These are phyloP conservation scores for Helicorthomorpha holstii DNA, from an alignment of 1,140 invertebrate genomes.

Conservation along the genomic window DNA sequence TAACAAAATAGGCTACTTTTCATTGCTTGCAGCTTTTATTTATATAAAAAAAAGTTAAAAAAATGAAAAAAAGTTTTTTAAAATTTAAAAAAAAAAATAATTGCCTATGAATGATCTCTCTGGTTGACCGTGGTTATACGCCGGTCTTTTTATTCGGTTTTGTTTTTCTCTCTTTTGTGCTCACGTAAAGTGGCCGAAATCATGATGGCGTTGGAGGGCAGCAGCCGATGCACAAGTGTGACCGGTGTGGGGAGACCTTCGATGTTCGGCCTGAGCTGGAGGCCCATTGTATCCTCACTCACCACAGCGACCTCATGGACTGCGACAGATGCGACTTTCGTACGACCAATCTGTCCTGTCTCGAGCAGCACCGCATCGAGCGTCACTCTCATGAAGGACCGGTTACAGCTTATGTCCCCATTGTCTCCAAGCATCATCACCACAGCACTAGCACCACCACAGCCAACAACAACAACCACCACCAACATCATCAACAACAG, in stretches of 20 bases:
- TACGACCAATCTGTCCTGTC: constrained; percentile 14
- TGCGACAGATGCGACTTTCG: constrained; percentile 23
- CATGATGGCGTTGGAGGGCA: constrained; percentile 14
- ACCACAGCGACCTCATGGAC: constrained; percentile 21
- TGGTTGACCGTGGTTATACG: neutral
- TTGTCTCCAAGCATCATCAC: constrained; percentile 7
- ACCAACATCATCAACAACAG: constrained; percentile 18
- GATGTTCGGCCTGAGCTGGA: constrained; percentile 20
- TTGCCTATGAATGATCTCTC: neutral
- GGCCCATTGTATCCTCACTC: constrained; percentile 21
- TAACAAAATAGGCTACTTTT: neutral
- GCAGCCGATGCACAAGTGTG: constrained; percentile 16
- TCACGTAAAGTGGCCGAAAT: constrained; percentile 12
- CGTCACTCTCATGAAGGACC: constrained; percentile 2
- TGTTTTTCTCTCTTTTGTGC: neutral
- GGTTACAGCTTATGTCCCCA: neutral
- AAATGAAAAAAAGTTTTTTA: too few relatives aligned
- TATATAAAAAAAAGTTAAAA: too few relatives aligned
- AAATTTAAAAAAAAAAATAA: too few relatives aligned
- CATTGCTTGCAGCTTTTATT: too few relatives aligned
- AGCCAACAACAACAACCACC: neutral
- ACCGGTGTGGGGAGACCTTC: constrained; percentile 21
- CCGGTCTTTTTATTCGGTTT: neutral
- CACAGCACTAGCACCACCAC: neutral
- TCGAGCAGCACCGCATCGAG: constrained; percentile 12